Base-by-base conservation (phyloP, 2,888 invertebrate species). In the Hypselothyrea guttata region DNA sequence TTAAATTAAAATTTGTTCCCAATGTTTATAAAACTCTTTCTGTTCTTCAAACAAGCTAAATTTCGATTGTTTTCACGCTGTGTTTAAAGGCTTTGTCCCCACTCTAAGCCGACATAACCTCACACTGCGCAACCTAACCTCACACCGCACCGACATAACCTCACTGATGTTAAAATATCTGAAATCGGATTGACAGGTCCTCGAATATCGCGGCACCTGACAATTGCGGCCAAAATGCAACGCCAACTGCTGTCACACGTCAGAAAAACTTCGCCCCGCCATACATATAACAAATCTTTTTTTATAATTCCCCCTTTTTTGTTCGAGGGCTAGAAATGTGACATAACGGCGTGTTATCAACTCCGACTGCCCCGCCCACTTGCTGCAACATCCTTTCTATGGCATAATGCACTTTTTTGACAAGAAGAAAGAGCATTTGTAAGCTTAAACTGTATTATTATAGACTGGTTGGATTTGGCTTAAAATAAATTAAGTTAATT, bases 201-300 rank as follows among this genome's bases (percentile, higher is more conserved):
- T 82, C 71, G 71, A 77, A 82, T 77, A 77, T 82, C 78, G 78
- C 78, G 76, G 71, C 82, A 75, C 75, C 79, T 83, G 83, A 79
- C 78, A 83, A 83, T 79, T 79, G 79, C 68, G 72, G 76, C 71
- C 69, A 66, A 83, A 83, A 79, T 79, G 76, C 83, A 74, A 69
- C 73, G 71, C 76, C 73, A 75, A 62, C 76, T 54, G 66, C 79
- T 84, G 79, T 74, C 81, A 79, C 27, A 49, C 72, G 74, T 76
- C 83, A 71, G 69, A 79, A 76, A 71, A 79, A 76, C 69, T 79
- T 79, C 66, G 61, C 68, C 71, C 61, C 69, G 60, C 51, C 63
- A 51, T 37, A 40, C 22, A 16, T 34, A 15, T 34, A 22, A 4
- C 27, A 22, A 35, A 8, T 16, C n/a, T 4, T 11, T 18, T 15